Evolutionary conservation across 2,113 vertebrate species (phyloP), one percentile per base, ranked within the genome.

Genomic region (Dasyornis broadbenti): DNA sequence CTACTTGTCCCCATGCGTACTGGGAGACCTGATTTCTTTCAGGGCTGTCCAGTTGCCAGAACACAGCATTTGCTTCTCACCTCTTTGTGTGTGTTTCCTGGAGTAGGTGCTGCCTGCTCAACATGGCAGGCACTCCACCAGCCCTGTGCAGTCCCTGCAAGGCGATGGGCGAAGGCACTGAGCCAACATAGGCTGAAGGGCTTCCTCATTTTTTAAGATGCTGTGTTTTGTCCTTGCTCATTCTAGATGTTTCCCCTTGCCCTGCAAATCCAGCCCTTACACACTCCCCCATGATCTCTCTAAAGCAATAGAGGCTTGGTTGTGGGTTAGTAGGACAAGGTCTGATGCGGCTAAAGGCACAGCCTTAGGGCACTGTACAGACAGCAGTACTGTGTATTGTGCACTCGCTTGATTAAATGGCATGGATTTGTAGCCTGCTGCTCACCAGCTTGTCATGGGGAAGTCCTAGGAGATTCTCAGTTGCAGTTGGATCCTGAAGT

Each of bases 241-340:
- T 82, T 80, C 37, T 24, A 40, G n/a, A 33, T 53, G 20, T 28
- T 91, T 75, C 15, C 23, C 3, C 4, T 71, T 79, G 10, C 5
- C 7, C 9, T 1, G 0, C 3, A 44, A 13, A 37, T n/a, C 28
- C n/a, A 33, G 31, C 45, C 7, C 9, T 92, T 77, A 33, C 35
- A 10, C 10, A 1, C 1, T 60, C 2, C 9, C 11, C 10, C 6
- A 1, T 21, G 16, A 35, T 57, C 13, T 86, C 28, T 16, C 10
- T 35, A 35, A 76, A 84, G 17, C 26, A 35, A 52, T 3, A n/a
- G 3, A 0, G 11, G 11, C 8, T 28, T 56, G 7, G 5, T 37
- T 77, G 47, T 70, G 66, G 19, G 35, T 66, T 21, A 52, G 30
- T 73, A 53, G 31, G 27, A 27, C 10, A 15, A 42, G 10, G 42